Evolutionary conservation across 2,888 invertebrate genomes (phyloP).

Genomic region (Pseudococcus jackbeardsleyi): DNA sequence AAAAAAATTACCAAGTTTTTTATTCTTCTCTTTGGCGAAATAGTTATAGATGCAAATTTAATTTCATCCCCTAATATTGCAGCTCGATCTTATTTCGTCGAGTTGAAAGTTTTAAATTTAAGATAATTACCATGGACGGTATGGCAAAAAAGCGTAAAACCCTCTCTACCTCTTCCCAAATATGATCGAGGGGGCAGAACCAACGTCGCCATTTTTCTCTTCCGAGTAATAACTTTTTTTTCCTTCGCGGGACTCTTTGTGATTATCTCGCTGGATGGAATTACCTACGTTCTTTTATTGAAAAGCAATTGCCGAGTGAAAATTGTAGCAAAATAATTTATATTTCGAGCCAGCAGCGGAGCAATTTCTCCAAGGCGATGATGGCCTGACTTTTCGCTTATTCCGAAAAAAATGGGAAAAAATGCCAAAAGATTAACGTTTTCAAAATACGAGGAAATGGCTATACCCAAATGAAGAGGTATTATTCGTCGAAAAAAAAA

Average conservation of each 20-base stretch:
- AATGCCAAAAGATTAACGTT: too few species aligned
- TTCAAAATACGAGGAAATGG: too few species aligned
- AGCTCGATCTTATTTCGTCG: conserved; percentile 28
- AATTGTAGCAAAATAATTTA: conserved; percentile 5
- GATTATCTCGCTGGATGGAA: conserved; percentile 29
- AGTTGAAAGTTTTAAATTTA: conserved; percentile 47
- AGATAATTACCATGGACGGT: conserved; percentile 31
- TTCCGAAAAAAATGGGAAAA: too few species aligned
- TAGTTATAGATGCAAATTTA: conserved; percentile 67
- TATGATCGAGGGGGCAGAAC: not conserved
- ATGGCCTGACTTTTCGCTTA: not conserved
- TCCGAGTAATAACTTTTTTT: conserved; percentile 63
- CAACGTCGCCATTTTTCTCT: conserved; percentile 68
- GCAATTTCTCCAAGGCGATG: not conserved
- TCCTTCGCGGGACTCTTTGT: conserved; percentile 7
- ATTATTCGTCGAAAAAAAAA: not conserved
- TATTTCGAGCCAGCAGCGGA: not conserved
- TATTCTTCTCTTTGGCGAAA: not conserved
- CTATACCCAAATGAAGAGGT: not conserved
- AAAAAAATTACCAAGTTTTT: not conserved
- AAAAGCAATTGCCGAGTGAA: conserved; percentile 29
- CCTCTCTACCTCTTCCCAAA: too few species aligned
- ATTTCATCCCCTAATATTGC: conserved; percentile 67
- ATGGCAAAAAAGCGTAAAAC: not conserved
- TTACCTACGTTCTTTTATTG: not conserved